A percentile compares a stretch with the other conserved stretches of the same genome.
phyloP scores from a whole-genome alignment of 2,113 vertebrate genomes.

The Chionis minor region DNA sequence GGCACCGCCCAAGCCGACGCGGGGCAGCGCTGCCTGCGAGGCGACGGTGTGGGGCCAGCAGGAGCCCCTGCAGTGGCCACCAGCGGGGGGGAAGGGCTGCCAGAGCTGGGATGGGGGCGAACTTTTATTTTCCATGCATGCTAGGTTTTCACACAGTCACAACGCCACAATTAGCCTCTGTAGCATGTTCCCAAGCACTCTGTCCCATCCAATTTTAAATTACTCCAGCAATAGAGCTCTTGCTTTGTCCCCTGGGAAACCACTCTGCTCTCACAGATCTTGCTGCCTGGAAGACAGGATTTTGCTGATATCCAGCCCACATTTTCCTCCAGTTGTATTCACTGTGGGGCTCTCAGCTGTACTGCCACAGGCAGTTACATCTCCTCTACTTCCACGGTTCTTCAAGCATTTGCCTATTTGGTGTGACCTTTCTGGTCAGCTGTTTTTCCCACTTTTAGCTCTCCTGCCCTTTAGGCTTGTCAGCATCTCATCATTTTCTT shows the following conservation, averaged over 20 bases:
- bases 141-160: constrained; percentile 15
- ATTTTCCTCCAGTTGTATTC: constrained; percentile 10
- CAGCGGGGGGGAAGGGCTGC: accelerated
- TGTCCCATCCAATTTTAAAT: constrained; percentile 67
- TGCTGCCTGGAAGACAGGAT: neutral
- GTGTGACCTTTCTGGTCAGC: constrained; percentile 15
- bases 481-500: neutral
- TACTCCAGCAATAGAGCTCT: constrained; percentile 27
- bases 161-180: constrained; percentile 25
- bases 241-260: constrained; percentile 24
- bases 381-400: neutral
- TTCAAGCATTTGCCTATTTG: neutral
- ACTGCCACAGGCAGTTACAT: neutral
- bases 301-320: constrained; percentile 30
- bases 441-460: neutral
- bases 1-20: accelerated
- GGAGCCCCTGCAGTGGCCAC: neutral
- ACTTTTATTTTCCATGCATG: neutral
- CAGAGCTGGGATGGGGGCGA: neutral
- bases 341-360: neutral
- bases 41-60: neutral
- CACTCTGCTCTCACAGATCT: constrained; percentile 19
- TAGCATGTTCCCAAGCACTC: constrained; percentile 62
- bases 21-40: accelerated
- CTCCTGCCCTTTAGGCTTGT: constrained; percentile 6